Percentiles rank a stretch among this genome's conserved stretches.
These are phyloP conservation scores for Xiphophorus hellerii DNA, from an alignment of 2,113 vertebrate species.

Conservation along the genomic window DNA sequence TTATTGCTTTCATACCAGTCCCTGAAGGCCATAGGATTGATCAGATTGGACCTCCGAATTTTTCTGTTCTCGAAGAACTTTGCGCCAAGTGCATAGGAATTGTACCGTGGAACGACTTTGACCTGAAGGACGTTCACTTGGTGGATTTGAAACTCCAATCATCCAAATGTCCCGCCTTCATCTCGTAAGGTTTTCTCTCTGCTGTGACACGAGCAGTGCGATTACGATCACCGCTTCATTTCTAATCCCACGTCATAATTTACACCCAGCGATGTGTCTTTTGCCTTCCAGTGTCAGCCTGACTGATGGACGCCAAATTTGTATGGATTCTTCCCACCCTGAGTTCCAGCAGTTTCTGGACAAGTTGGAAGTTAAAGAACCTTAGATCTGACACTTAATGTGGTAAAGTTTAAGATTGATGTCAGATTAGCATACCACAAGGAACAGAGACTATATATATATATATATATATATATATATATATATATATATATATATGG, in stretches of 20 bases:
- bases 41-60: too few relatives aligned
- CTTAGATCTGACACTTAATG: background rate
- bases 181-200: background rate
- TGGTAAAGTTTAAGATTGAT: too few relatives aligned
- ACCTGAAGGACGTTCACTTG: background rate
- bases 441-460: too few relatives aligned
- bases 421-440: too few relatives aligned
- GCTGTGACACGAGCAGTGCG: background rate
- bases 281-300: background rate
- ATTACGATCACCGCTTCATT: background rate
- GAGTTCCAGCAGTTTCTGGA: background rate
- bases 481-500: too few relatives aligned
- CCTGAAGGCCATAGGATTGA: accelerated
- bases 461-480: too few relatives aligned
- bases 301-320: background rate
- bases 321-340: background rate
- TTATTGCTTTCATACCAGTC: too few relatives aligned
- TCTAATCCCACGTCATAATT: too few relatives aligned
- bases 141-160: background rate
- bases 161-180: background rate
- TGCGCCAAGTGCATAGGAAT: background rate
- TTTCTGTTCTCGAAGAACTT: background rate
- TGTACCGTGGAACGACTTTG: background rate
- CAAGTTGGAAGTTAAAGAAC: background rate
- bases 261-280: background rate